Conservation (phyloP, 1,140 invertebrate species). For the Drosophila triauraria region DNA sequence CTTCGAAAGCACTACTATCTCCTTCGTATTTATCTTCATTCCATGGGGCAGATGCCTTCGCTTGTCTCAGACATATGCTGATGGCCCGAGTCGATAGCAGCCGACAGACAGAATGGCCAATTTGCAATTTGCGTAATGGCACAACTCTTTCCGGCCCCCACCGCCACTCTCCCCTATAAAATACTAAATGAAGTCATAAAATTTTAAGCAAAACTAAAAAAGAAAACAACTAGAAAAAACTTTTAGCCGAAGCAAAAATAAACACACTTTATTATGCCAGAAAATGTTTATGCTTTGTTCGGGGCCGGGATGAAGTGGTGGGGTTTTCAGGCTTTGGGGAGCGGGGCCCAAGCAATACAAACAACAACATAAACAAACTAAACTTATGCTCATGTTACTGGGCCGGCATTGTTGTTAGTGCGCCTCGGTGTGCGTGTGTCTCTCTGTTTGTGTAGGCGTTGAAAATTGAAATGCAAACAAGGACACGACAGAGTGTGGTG, state of each 20-base stretch:
- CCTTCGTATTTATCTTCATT: slow-evolving; percentile 47
- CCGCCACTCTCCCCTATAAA: slow-evolving; percentile 7
- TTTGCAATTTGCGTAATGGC: slow-evolving; percentile 73
- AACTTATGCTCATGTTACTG: slow-evolving; percentile 62
- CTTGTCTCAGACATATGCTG: slow-evolving; percentile 39
- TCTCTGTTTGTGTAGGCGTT: slow-evolving; percentile 66
- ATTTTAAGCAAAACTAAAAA: slow-evolving; percentile 61
- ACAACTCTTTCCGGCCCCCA: slow-evolving; percentile 25
- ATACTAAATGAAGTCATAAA: slow-evolving; percentile 74
- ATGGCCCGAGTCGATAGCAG: slow-evolving; percentile 53
- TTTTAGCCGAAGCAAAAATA: slow-evolving; percentile 61
- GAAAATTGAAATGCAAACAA: slow-evolving; percentile 82
- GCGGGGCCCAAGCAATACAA: slow-evolving; percentile 27
- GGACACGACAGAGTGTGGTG: slow-evolving; percentile 38
- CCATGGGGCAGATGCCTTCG: slow-evolving; percentile 20
- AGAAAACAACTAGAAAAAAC: slow-evolving; percentile 52
- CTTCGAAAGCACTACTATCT: slow-evolving; percentile 15
- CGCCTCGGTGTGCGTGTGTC: slow-evolving; percentile 20
- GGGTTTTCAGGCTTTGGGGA: neutral
- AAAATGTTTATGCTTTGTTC: slow-evolving; percentile 72
- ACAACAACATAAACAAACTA: slow-evolving; percentile 59
- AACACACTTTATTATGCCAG: slow-evolving; percentile 74
- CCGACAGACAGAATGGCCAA: slow-evolving; percentile 60
- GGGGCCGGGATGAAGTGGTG: neutral
- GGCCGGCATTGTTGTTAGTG: slow-evolving; percentile 27